Base-by-base conservation (phyloP, 2,113 vertebrate genomes). In the Tupaia chinensis region DNA sequence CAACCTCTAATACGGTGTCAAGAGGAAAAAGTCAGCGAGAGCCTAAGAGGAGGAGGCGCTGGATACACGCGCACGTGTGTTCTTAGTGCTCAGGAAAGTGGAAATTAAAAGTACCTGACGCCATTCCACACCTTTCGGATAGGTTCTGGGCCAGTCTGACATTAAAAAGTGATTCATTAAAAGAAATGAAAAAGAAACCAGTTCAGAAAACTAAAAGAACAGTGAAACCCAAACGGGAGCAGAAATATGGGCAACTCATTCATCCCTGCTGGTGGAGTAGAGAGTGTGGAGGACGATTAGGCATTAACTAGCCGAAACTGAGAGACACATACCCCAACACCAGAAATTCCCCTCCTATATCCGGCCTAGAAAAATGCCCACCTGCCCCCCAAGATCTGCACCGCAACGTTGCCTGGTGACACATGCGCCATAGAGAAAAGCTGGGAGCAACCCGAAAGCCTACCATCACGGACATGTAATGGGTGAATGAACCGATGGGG, bases 1-100 rank as follows among this genome's bases (percentile, higher is more conserved):
- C 29, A 63, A 95, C 95, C 69, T 78, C 95, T 94, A 87, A 89
- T 87, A 91, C 83, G 56, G 77, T 60, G 9, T 78, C 74, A 74
- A 74, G 60, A 94, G 90, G 78, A 66, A 25, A 32, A 58, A 56
- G 82, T 82, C 8, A 15, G 74, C 32, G 6, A 4, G 6, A n/a
- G 61, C 8, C 1, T 9, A 25, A 73, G 68, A 56, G 56, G 87
- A 95, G 15, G 32, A n/a, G 19, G 65, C 12, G 34, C 23, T 22
- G 13, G 65, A 23, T 0, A 1, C 23, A 14, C 10, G 29, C 1
- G 7, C 15, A 10, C 15, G 60, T 23, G 25, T 27, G 13, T 54
- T 58, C 73, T 85, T 14, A 3, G 53, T 17, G 61, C 54, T 25
- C 15, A 11, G 29, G 83, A 89, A 87, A 94, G 96, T 32, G 68